Conservation (phyloP, 2,888 invertebrate genomes). For the Dichetophora obliterata region DNA sequence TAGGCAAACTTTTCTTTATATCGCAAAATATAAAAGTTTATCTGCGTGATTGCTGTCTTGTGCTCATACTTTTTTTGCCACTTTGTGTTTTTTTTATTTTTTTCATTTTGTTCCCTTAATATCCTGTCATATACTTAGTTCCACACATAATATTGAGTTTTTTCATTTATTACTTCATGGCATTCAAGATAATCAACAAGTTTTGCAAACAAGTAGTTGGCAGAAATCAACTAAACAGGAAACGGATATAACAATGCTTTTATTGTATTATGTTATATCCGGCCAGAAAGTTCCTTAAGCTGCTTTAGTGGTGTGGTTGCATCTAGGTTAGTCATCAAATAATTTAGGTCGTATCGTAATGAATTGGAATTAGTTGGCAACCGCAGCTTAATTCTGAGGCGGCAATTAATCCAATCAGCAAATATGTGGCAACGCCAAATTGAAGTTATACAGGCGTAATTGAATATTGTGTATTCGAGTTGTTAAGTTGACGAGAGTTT, state of each 20-base stretch:
- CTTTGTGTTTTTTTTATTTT: too few species aligned
- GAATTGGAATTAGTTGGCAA: slow-evolving; percentile 14
- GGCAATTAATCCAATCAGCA: slow-evolving; percentile 9
- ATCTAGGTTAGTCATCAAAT: neutral
- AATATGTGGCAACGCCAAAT: too few species aligned
- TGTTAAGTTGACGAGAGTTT: neutral
- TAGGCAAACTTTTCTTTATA: neutral
- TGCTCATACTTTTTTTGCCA: neutral
- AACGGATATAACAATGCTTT: slow-evolving; percentile 15
- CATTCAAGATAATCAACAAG: neutral
- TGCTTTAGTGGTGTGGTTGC: neutral
- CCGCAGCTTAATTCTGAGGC: slow-evolving; percentile 14
- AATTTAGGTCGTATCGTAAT: slow-evolving; percentile 14
- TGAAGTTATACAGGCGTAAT: too few species aligned
- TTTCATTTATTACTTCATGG: too few species aligned
- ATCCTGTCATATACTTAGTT: neutral
- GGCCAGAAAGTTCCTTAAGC: neutral
- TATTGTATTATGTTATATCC: slow-evolving; percentile 14
- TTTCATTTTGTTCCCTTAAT: too few species aligned
- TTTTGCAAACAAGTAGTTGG: neutral
- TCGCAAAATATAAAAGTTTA: neutral
- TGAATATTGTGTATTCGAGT: neutral
- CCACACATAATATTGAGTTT: too few species aligned
- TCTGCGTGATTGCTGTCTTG: neutral
- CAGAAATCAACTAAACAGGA: neutral